Evolutionary conservation across 2,888 invertebrate species (phyloP).

Genomic region (Laspeyria flexula): DNA sequence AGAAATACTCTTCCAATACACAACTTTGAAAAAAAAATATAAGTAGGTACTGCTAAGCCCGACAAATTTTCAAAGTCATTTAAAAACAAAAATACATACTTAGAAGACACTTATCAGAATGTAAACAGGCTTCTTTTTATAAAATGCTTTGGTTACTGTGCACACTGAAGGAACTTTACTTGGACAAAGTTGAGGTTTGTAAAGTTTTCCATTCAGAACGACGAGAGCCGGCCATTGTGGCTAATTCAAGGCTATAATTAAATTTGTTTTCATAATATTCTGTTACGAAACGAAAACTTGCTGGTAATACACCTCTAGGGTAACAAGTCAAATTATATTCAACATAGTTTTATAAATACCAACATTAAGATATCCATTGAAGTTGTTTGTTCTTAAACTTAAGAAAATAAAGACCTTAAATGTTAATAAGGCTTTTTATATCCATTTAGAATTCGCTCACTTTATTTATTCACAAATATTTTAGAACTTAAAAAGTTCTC

Average conservation of each 20-base stretch:
- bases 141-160: slow-evolving; percentile 65
- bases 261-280: slow-evolving; percentile 81
- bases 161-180: slow-evolving; percentile 62
- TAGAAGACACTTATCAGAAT: slow-evolving; percentile 54
- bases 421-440: slow-evolving; percentile 21
- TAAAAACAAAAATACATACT: slow-evolving; percentile 9
- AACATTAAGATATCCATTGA: slow-evolving; percentile 28
- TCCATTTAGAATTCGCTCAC: slow-evolving; percentile 11
- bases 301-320: slow-evolving; percentile 49
- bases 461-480: slow-evolving; percentile 6
- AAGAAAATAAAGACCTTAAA: slow-evolving; percentile 16
- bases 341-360: slow-evolving; percentile 35
- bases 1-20: too few species aligned
- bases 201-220: slow-evolving; percentile 74
- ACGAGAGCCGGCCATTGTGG: slow-evolving; percentile 75
- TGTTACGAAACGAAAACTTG: slow-evolving; percentile 67
- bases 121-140: slow-evolving; percentile 57
- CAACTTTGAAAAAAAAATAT: too few species aligned
- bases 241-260: slow-evolving; percentile 82
- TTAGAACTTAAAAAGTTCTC: slow-evolving; percentile 19
- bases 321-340: slow-evolving; percentile 42
- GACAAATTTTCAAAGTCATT: neutral
- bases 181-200: slow-evolving; percentile 72
- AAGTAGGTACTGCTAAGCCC: neutral
- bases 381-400: slow-evolving; percentile 18